Evolutionary conservation across 2,797 vertebrate genomes (phyloP), one percentile per base, ranked within the genome.

Genomic region (Myotis myotis): DNA sequence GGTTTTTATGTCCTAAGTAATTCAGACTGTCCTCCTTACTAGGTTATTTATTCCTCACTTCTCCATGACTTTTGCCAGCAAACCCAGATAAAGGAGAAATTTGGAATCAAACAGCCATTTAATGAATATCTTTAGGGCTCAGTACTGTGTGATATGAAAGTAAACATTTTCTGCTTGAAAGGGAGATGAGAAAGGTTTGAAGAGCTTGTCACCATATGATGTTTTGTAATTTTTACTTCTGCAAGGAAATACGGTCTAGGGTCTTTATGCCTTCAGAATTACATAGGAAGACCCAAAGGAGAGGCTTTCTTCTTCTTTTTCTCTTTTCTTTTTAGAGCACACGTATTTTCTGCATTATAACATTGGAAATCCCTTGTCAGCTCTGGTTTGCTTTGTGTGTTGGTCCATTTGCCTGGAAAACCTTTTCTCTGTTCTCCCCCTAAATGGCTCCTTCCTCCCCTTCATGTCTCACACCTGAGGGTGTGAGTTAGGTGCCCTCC

Each of bases 131-230:
- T n/a, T 36, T 66, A 51, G 70, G 55, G 8, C 41, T 91, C 22
- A 38, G 23, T 66, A 70, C 44, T 51, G 0, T 85, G 23, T 80
- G 53, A 80, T n/a, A 80, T 25, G 25, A 66, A 51, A 68, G 49
- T 53, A 68, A 85, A 80, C 30, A 81, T 68, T 89, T 78, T 53
- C 19, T 87, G 60, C 64, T 64, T 64, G n/a, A 93, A 94, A 60
- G 17, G 78, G 76, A 84, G 28, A 41, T 1, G 2, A 75, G n/a
- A 82, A 51, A 78, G 12, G 16, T 71, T 72, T 83, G 25, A 55
- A 10, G 7, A 71, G 33, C 23, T 53, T 62, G 44, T 17, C 30
- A 51, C 30, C 53, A 16, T 87, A 10, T 78, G 72, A 30, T 78
- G 51, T 79, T 78, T 76, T 91, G 8, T 57, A 13, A 82, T 51